phyloP scores from a whole-genome alignment of 1,140 invertebrate species.

The Gyrodactylus bullatarudis region DNA sequence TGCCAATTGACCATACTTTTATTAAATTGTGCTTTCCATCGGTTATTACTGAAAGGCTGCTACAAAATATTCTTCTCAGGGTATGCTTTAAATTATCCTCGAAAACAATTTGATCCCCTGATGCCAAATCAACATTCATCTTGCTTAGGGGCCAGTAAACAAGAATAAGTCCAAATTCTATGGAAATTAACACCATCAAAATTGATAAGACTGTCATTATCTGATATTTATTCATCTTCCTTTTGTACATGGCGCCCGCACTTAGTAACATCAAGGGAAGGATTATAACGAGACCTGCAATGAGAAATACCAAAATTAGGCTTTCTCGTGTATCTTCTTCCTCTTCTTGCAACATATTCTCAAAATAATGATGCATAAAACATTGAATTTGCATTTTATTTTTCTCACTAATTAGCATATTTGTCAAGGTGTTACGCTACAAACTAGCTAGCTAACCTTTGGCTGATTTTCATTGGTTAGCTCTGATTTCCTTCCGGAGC shows the following conservation, averaged over 20 bases:
- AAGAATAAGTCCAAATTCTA: neutral
- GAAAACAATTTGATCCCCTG: neutral
- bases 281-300: neutral
- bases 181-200: neutral
- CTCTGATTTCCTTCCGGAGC: too few relatives aligned
- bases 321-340: neutral
- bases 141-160: neutral
- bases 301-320: neutral
- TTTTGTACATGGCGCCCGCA: neutral
- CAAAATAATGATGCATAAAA: too few relatives aligned
- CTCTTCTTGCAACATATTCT: too few relatives aligned
- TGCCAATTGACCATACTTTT: neutral
- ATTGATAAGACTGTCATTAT: neutral
- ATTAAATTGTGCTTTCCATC: neutral
- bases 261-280: neutral
- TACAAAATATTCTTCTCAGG: neutral
- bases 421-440: too few relatives aligned
- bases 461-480: too few relatives aligned
- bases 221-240: neutral
- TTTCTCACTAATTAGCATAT: too few relatives aligned
- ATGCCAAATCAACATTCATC: neutral
- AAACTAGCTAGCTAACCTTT: too few relatives aligned
- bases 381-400: too few relatives aligned
- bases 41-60: neutral
- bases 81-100: neutral